A percentile compares a stretch with the other conserved stretches of the same genome.
Evolutionary conservation across 2,888 invertebrate species (phyloP).

Genomic region (Pandemis heparana): DNA sequence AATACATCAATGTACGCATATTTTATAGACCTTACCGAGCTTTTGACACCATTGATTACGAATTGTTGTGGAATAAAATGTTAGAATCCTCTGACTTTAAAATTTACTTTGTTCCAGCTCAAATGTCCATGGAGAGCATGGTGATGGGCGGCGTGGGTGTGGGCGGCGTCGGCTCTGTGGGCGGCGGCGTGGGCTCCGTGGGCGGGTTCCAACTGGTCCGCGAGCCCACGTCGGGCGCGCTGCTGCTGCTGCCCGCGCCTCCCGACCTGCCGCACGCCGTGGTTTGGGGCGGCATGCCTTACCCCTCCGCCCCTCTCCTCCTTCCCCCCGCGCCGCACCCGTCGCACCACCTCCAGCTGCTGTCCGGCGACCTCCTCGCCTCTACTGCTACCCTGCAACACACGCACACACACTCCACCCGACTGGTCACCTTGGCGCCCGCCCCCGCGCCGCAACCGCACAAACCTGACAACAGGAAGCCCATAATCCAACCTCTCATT

Average conservation of each 20-base stretch:
- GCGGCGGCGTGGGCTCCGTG: conserved; percentile 86
- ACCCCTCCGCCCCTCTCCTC: conserved; percentile 73
- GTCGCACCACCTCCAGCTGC: conserved; percentile 87
- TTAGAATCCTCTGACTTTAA: background rate
- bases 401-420: conserved; percentile 89
- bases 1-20: too few species aligned
- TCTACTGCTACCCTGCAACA: conserved; percentile 88
- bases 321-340: conserved; percentile 84
- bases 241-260: conserved; percentile 91
- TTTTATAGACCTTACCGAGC: too few species aligned
- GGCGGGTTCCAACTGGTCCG: conserved; percentile 94
- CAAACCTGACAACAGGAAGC: conserved; percentile 72
- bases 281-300: conserved; percentile 90
- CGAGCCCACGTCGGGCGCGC: conserved; percentile 93
- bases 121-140: conserved; percentile 90
- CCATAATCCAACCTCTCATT: conserved; percentile 79
- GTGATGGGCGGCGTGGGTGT: conserved; percentile 88
- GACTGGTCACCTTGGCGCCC: conserved; percentile 88
- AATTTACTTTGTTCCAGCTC: conserved; percentile 79
- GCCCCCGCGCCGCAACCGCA: conserved; percentile 78
- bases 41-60: too few species aligned
- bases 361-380: conserved; percentile 88
- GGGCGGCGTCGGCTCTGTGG: conserved; percentile 89
- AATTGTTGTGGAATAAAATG: background rate
- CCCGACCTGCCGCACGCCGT: conserved; percentile 90